A percentile compares a stretch with the other conserved stretches of the same genome.
Evolutionary conservation across 2,113 vertebrate genomes (phyloP).

Genomic region (Gavialis gangeticus): DNA sequence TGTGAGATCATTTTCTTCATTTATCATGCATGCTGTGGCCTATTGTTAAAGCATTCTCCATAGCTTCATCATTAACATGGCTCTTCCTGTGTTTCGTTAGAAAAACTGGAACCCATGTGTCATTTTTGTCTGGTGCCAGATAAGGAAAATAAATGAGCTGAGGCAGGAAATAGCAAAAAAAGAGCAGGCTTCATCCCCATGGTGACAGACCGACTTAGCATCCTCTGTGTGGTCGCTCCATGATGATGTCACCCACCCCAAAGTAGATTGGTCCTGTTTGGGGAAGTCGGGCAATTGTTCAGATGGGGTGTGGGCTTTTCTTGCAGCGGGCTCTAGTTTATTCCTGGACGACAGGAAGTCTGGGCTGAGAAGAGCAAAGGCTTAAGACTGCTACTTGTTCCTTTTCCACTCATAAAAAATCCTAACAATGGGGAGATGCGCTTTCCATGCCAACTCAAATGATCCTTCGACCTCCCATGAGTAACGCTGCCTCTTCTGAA

Average conservation of each 20-base stretch:
- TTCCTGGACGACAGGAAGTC: not conserved
- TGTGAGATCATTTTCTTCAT: not conserved
- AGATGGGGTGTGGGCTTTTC: constrained; percentile 12
- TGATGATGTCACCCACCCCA: not conserved
- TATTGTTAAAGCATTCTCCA: constrained; percentile 53
- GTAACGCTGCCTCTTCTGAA: constrained; percentile 1
- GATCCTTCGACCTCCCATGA: not conserved
- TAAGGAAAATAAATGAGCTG: constrained; percentile 57
- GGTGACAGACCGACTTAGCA: not conserved
- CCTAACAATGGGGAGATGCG: not conserved
- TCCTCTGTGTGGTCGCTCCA: not conserved
- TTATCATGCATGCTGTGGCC: not conserved
- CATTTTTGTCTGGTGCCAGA: constrained; percentile 51
- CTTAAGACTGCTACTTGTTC: not conserved
- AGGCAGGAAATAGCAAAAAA: constrained; percentile 11
- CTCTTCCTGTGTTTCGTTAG: constrained; percentile 63
- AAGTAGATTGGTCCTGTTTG: constrained; percentile 32
- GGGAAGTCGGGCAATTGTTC: constrained; percentile 35
- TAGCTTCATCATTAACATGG: constrained; percentile 13
- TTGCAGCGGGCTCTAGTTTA: not conserved
- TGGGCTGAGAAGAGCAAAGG: not conserved
- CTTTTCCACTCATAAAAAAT: not conserved
- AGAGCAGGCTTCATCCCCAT: fast-evolving
- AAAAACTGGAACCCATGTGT: constrained; percentile 43
- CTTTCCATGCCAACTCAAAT: constrained; percentile 1